Evolutionary conservation across 1,140 invertebrate species (phyloP).

Genomic region (Heliothis virescens): DNA sequence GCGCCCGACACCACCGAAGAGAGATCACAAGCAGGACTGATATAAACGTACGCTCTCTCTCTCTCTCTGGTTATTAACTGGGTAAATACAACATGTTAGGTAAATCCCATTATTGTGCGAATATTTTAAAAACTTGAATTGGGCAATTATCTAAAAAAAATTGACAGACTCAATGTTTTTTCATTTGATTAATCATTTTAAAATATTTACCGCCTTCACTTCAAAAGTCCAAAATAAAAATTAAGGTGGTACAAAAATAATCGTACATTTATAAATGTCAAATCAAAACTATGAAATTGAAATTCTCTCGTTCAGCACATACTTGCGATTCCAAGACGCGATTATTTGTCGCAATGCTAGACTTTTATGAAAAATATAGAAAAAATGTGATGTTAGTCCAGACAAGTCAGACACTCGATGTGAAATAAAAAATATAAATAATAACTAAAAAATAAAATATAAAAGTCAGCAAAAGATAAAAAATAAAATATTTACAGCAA

Average conservation of each 20-base stretch:
- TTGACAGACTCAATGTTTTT: no score
- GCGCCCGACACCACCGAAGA: no score
- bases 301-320: neutral
- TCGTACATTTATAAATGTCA: neutral
- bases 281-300: neutral
- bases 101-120: no score
- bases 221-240: neutral
- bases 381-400: neutral
- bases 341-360: neutral
- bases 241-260: conserved; percentile 36
- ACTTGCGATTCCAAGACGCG: conserved; percentile 4
- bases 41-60: no score
- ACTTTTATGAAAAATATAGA: neutral
- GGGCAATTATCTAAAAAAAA: no score
- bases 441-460: neutral
- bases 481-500: neutral
- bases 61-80: no score
- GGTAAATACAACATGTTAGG: no score
- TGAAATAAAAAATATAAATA: neutral
- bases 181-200: no score
- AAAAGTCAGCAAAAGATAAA: neutral
- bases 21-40: neutral
- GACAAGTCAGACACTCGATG: neutral
- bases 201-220: neutral
- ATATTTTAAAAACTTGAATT: no score